Conservation (phyloP, 2,888 invertebrate genomes). For the Phanerotoma sp. region DNA sequence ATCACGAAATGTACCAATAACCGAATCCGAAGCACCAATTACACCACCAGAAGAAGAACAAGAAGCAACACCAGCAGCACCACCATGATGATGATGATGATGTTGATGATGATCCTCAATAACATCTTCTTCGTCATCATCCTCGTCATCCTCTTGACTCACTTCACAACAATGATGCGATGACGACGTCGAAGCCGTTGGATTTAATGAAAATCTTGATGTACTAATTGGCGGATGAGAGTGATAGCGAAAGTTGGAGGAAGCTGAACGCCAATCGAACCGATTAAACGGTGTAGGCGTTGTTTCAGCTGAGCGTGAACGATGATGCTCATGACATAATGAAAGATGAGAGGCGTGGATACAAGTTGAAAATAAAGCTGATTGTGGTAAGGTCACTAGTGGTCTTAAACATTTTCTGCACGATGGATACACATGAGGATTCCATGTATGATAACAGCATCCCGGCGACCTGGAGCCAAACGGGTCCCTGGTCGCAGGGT, state of each 20-base stretch:
- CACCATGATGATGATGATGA: too few species aligned
- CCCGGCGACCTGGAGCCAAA: slow-evolving; percentile 56
- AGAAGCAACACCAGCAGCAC: too few species aligned
- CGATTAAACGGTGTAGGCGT: slow-evolving; percentile 35
- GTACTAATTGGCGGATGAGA: slow-evolving; percentile 40
- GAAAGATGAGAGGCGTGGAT: slow-evolving; percentile 28
- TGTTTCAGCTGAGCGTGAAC: slow-evolving; percentile 35
- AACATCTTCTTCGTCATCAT: too few species aligned
- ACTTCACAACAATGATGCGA: background rate
- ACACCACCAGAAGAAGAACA: too few species aligned
- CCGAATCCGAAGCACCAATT: too few species aligned
- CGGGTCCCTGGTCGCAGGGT: slow-evolving; percentile 55
- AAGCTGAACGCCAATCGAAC: slow-evolving; percentile 32
- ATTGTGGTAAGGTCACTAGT: slow-evolving; percentile 44
- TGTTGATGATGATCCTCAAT: too few species aligned
- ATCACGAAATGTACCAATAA: too few species aligned
- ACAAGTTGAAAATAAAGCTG: slow-evolving; percentile 25
- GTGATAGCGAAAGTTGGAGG: slow-evolving; percentile 31
- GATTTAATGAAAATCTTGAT: slow-evolving; percentile 40
- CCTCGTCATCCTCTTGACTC: background rate
- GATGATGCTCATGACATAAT: slow-evolving; percentile 27
- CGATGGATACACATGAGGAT: slow-evolving; percentile 48
- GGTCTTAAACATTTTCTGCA: slow-evolving; percentile 51
- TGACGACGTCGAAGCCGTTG: slow-evolving; percentile 33
- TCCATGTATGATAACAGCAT: slow-evolving; percentile 55